phyloP scores from a whole-genome alignment of 2,888 invertebrate genomes.

The Drosophila suboccidentalis region DNA sequence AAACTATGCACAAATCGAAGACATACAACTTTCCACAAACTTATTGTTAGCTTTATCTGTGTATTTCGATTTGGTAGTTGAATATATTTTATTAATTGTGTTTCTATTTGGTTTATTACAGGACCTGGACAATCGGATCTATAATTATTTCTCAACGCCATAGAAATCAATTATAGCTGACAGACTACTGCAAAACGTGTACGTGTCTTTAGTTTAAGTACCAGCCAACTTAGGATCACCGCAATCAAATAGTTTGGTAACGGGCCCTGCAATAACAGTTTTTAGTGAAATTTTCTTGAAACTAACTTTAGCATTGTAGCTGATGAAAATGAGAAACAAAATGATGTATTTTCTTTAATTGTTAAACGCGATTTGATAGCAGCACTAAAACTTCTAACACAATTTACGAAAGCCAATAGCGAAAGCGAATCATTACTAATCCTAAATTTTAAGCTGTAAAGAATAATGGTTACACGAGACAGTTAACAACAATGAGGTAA shows the following conservation, averaged over 20 bases:
- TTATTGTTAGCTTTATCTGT: conserved; percentile 75
- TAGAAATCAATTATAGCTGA: conserved; percentile 85
- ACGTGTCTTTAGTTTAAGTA: conserved; percentile 67
- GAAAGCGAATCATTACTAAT: conserved; percentile 76
- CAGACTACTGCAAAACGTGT: conserved; percentile 36
- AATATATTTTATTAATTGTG: conserved; percentile 24
- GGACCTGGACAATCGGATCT: conserved; percentile 89
- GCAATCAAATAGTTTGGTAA: conserved; percentile 59
- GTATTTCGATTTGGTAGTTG: conserved; percentile 18
- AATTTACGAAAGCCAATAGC: conserved; percentile 62
- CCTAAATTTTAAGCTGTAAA: conserved; percentile 51
- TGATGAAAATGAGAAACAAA: conserved; percentile 32
- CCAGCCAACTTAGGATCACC: conserved; percentile 64
- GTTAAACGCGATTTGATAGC: conserved; percentile 79
- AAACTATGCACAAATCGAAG: conserved; percentile 28
- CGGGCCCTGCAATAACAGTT: conserved; percentile 62
- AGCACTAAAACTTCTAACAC: conserved; percentile 70
- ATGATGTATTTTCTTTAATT: conserved; percentile 44
- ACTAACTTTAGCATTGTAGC: conserved; percentile 62
- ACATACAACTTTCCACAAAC: conserved; percentile 48
- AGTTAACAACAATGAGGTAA: conserved; percentile 67
- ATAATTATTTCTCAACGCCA: conserved; percentile 86
- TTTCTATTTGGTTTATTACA: conserved; percentile 84
- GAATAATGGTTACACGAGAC: conserved; percentile 38
- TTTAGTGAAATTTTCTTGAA: conserved; percentile 70